Conservation (phyloP, 2,888 invertebrate genomes). For the Salpingus planirostris region DNA sequence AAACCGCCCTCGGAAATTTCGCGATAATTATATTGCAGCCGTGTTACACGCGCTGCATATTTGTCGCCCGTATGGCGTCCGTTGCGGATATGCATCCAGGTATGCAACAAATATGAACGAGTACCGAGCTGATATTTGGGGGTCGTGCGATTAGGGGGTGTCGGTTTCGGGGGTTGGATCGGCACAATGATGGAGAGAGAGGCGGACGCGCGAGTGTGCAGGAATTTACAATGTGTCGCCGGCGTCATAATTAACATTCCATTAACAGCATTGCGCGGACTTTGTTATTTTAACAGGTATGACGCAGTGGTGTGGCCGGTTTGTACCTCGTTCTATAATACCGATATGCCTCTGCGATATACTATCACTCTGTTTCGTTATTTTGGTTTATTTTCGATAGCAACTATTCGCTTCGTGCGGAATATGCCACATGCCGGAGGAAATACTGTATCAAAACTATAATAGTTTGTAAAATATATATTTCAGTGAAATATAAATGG, state of each 20-base stretch:
- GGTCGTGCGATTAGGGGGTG: constrained; percentile 35
- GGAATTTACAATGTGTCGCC: constrained; percentile 38
- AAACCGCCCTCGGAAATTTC: no score
- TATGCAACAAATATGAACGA: constrained; percentile 38
- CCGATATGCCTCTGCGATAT: no score
- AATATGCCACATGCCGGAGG: no score
- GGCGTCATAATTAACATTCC: constrained; percentile 41
- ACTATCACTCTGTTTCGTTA: no score
- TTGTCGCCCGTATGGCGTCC: no score
- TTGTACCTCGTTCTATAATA: no score
- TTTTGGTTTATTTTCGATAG: no score
- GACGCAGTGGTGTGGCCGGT: constrained; percentile 4
- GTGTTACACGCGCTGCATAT: constrained; percentile 36
- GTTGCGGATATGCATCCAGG: constrained; percentile 33
- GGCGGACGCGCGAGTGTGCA: constrained; percentile 26
- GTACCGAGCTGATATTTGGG: constrained; percentile 31
- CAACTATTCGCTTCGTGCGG: no score
- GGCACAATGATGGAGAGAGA: constrained; percentile 29
- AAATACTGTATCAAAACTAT: no score
- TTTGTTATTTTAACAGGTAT: constrained; percentile 26
- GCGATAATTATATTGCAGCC: no score
- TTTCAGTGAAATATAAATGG: no score
- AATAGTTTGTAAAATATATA: no score
- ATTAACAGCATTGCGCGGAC: constrained; percentile 28
- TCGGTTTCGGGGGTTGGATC: constrained; percentile 39